These are phyloP conservation scores for Galaxias olidus DNA, from an alignment of 2,797 vertebrate genomes.

Conservation along the genomic window DNA sequence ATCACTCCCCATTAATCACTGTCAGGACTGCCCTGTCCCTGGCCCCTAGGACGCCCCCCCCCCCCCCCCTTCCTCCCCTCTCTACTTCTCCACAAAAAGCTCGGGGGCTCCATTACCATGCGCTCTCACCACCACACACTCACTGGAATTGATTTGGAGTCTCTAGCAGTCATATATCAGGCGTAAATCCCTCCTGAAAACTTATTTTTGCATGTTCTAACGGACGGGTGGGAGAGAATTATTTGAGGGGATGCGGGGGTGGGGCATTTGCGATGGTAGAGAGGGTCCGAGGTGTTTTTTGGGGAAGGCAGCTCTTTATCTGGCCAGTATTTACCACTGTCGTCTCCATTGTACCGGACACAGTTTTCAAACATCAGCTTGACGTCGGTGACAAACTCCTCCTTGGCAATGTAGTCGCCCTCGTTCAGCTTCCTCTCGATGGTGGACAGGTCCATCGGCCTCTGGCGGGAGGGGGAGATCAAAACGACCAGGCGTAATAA, in stretches of 20 bases:
- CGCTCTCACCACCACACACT: conserved; percentile 8
- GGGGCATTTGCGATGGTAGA: background rate
- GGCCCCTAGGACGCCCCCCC: conserved; percentile 46
- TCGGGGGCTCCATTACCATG: conserved; percentile 1
- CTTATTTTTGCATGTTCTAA: background rate
- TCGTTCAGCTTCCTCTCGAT: conserved; percentile 95
- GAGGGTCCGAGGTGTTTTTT: background rate
- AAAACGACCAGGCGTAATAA: background rate
- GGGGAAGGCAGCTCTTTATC: background rate
- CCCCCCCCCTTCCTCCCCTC: conserved; percentile 37
- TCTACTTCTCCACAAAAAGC: conserved; percentile 21
- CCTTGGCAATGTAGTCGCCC: conserved; percentile 91
- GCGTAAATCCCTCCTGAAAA: conserved; percentile 6
- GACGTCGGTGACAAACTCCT: conserved; percentile 93
- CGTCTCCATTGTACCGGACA: conserved; percentile 94
- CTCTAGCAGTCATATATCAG: conserved; percentile 1
- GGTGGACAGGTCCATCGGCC: conserved; percentile 97
- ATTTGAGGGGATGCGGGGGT: background rate
- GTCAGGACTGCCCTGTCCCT: conserved; percentile 68
- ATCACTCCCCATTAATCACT: conserved; percentile 84
- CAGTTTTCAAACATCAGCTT: conserved; percentile 99
- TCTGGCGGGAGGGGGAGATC: conserved; percentile 63
- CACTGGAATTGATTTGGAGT: conserved; percentile 12
- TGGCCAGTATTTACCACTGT: conserved; percentile 83
- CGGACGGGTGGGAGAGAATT: background rate